Conservation (phyloP, 1,140 invertebrate genomes). For the Hyposmocoma kahamanoa region DNA sequence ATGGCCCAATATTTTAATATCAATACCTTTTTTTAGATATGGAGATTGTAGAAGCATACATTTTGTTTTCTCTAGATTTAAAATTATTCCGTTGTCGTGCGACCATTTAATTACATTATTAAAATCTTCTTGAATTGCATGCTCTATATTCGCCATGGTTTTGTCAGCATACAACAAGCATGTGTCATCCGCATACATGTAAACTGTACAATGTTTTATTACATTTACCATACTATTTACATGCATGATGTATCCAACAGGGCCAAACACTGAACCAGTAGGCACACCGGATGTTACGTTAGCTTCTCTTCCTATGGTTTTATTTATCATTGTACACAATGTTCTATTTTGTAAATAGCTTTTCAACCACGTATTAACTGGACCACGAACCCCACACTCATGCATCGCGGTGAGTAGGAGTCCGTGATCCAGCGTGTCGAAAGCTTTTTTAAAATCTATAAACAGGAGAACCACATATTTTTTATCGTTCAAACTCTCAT, state of each 20-base stretch:
- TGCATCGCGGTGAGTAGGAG: conserved; percentile 14
- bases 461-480: not conserved
- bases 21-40: too few species aligned
- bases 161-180: too few species aligned
- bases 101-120: too few species aligned
- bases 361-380: conserved; percentile 11
- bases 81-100: too few species aligned
- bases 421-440: conserved; percentile 15
- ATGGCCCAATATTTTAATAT: too few species aligned
- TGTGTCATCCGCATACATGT: too few species aligned
- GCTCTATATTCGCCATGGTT: too few species aligned
- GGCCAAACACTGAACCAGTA: conserved; percentile 18
- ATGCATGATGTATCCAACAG: conserved; percentile 22
- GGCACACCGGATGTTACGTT: conserved; percentile 9
- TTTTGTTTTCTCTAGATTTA: too few species aligned
- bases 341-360: conserved; percentile 9
- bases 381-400: conserved; percentile 19
- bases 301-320: not conserved
- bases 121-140: too few species aligned
- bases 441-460: conserved; percentile 8
- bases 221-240: conserved; percentile 19
- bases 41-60: too few species aligned
- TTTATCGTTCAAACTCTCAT: not conserved
- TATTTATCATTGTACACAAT: not conserved
- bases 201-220: too few species aligned